These are phyloP conservation scores for Laupala kohalensis DNA, from an alignment of 1,140 invertebrate genomes.

Conservation along the genomic window DNA sequence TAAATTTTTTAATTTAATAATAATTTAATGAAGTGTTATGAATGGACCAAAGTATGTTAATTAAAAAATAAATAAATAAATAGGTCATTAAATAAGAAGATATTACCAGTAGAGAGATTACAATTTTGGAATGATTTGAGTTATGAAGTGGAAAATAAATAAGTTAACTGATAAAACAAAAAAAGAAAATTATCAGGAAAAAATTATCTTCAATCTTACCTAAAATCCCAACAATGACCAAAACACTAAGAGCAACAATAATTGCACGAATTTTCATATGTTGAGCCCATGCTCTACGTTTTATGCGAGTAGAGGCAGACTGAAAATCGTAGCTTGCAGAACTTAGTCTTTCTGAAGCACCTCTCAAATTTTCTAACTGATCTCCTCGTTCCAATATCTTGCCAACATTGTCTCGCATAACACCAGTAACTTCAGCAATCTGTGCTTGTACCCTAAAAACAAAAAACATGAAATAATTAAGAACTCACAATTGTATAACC, in stretches of 20 bases:
- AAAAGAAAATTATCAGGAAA: too few species aligned
- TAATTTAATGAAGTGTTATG: too few species aligned
- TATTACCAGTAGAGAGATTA: too few species aligned
- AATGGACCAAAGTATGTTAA: too few species aligned
- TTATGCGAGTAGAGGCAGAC: slow-evolving; percentile 31
- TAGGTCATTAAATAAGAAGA: too few species aligned
- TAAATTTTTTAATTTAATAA: too few species aligned
- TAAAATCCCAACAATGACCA: slow-evolving; percentile 27
- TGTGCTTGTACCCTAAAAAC: slow-evolving; percentile 33
- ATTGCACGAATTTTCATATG: slow-evolving; percentile 31
- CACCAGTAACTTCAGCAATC: slow-evolving; percentile 40
- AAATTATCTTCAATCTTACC: slow-evolving; percentile 18
- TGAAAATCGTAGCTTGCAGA: slow-evolving; percentile 36
- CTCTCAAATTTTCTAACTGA: slow-evolving; percentile 37
- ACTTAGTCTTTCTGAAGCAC: slow-evolving; percentile 35
- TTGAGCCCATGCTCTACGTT: slow-evolving; percentile 36
- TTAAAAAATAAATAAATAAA: too few species aligned
- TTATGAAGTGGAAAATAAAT: too few species aligned
- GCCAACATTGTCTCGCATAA: slow-evolving; percentile 41
- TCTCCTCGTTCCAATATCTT: slow-evolving; percentile 41
- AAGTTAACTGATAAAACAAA: too few species aligned
- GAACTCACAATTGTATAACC: too few species aligned
- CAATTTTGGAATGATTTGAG: too few species aligned
- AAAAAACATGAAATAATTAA: too few species aligned
- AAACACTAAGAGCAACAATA: slow-evolving; percentile 23